Percentiles rank a stretch among this genome's conserved stretches.
These are phyloP conservation scores for Austrofundulus limnaeus DNA, from an alignment of 2,113 vertebrate genomes.

Conservation along the genomic window DNA sequence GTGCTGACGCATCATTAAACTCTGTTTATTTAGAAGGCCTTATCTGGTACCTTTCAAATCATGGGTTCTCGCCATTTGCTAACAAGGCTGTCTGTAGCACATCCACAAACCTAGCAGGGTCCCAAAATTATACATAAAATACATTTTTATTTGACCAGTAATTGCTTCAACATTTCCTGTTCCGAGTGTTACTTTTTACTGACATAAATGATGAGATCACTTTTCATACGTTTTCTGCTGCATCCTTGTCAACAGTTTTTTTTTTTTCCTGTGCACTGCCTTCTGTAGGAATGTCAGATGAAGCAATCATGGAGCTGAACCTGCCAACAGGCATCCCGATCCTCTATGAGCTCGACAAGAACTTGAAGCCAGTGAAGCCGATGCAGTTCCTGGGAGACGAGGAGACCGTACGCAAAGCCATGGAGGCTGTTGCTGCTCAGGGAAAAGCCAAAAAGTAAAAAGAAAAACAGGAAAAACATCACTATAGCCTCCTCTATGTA, in stretches of 20 bases:
- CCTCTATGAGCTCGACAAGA: constrained; percentile 94
- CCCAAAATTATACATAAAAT: too few relatives aligned
- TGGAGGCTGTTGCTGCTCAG: constrained; percentile 96
- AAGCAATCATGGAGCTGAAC: constrained; percentile 98
- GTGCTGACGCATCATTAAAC: not conserved
- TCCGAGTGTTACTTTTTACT: too few relatives aligned
- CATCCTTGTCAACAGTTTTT: too few relatives aligned
- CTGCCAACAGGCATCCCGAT: constrained; percentile 98
- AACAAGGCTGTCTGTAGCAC: too few relatives aligned
- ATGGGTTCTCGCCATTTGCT: too few relatives aligned
- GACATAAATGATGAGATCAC: too few relatives aligned
- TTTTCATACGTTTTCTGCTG: too few relatives aligned
- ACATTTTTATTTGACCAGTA: too few relatives aligned
- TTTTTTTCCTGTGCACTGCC: constrained; percentile 8
- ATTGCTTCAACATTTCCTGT: too few relatives aligned
- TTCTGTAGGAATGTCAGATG: constrained; percentile 87
- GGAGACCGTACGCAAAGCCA: constrained; percentile 95
- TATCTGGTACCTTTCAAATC: too few relatives aligned
- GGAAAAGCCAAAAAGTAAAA: constrained; percentile 86
- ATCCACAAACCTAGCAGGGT: too few relatives aligned
- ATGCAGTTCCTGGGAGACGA: constrained; percentile 95
- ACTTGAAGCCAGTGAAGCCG: constrained; percentile 94
- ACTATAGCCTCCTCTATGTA: constrained; percentile 4
- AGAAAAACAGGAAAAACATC: constrained; percentile 27
- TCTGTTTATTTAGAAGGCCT: too few relatives aligned